Conservation (phyloP, 2,113 vertebrate genomes). For the Catharus bicknelli region DNA sequence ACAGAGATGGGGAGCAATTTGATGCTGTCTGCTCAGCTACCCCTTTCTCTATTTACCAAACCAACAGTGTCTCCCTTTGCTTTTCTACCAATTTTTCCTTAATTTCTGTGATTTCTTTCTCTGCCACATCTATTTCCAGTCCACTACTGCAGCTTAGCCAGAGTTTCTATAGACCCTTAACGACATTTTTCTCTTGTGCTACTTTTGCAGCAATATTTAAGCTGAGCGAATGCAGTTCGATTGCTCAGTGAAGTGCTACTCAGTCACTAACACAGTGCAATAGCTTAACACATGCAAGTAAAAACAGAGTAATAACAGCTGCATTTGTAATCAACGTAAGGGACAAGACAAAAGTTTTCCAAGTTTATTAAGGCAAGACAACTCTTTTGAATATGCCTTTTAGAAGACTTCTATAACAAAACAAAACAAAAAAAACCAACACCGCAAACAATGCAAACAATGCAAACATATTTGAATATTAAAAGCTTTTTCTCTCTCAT, state of each 20-base stretch:
- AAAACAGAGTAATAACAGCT: neutral
- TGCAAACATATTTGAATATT: neutral
- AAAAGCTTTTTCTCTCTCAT: neutral
- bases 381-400: neutral
- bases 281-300: neutral
- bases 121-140: neutral
- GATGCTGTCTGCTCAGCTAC: constrained; percentile 33
- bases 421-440: neutral
- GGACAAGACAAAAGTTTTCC: neutral
- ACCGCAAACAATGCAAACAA: neutral
- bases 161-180: neutral
- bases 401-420: neutral
- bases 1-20: constrained; percentile 41
- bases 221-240: neutral
- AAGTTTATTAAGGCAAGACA: neutral
- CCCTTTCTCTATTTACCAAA: neutral
- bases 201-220: neutral
- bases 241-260: neutral
- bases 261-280: neutral
- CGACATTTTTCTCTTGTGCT: neutral
- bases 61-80: neutral
- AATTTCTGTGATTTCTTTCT: neutral
- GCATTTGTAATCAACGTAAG: neutral
- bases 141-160: neutral
- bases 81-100: neutral